Evolutionary conservation across 2,888 invertebrate species (phyloP), one percentile per base, ranked within the genome.

Genomic region (Drosophila ustulata): DNA sequence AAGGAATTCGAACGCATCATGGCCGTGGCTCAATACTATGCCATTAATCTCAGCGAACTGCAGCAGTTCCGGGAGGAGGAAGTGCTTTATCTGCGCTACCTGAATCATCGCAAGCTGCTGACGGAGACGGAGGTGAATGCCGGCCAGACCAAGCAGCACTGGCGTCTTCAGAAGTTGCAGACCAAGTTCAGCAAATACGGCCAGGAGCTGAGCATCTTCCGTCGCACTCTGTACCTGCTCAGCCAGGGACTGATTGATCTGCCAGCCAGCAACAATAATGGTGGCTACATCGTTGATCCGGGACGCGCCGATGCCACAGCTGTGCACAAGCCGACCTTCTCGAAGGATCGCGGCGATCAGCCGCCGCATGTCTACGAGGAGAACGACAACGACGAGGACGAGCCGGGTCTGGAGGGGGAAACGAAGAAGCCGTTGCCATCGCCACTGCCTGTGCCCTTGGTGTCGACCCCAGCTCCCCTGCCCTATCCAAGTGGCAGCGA

Each of bases 311-410:
- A 82, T 66, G 79, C 78, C 25, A 85, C 90, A 0, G 82, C 71
- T 2, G 65, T 73, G 37, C 81, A 72, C 11, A 83, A 81, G n/a
- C 75, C 80, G 0, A 73, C 75, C 0, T 88, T 91, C 55, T 91
- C 91, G 5, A 90, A 88, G 59, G 91, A 92, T 75, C 91, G 92
- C 11, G 92, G 92, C 0, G 92, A 92, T 78, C 93, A 92, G 53
- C 92, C 92, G 1, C 92, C 93, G 0, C 88, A 92, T 67, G 69
- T 79, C 0, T 91, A 88, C 45, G 90, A 91, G 11, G 92, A 92
- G 39, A 80, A 83, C 3, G 75, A 85, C n/a, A 90, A 90, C 4
- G 84, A 83, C 4, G 84, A 83, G 0, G 86, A 87, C 13, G 92
- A 92, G 49, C 91, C 92, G 0, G 90, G 90, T 0, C 69, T 92